Evolutionary conservation across 2,797 vertebrate species (phyloP), one percentile per base, ranked within the genome.

Genomic region (Myripristis murdjan): DNA sequence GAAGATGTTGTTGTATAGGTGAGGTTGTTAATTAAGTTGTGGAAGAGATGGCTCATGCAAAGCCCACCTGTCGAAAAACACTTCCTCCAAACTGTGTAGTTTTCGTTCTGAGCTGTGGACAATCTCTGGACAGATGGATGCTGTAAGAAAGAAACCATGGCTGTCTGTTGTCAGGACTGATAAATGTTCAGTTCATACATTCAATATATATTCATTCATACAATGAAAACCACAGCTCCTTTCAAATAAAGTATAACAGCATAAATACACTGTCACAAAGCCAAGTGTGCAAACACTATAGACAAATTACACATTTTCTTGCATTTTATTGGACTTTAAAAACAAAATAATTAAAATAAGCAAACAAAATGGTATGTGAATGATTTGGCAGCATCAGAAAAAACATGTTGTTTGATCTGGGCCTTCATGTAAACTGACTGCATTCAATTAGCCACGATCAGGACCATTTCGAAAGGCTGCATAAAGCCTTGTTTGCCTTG

Each of bases 41-140:
- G n/a, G 66, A 74, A 55, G 58, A 15, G 62, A 81, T 87, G 84
- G 90, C 60, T 87, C 82, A 89, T 52, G 59, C 22, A 16, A 58
- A 64, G 31, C 68, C 62, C 67, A 48, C 43, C 62, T 79, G 20
- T 20, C 52, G 67, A 81, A 82, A 83, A n/a, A n/a, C n/a, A n/a
- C n/a, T 86, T 67, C 58, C 70, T 63, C 20, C 20, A 20, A 20
- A n/a, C 20, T 20, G 20, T 20, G 20, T 80, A 68, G 14, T 56
- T 55, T 55, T 52, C 62, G 16, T 75, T 78, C 55, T 28, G 58
- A 44, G 63, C 68, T 55, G 28, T n/a, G n/a, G n/a, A n/a, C n/a
- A n/a, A 48, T 79, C 79, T 20, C 1, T 20, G 20, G 20, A 20
- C 20, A 20, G 20, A 20, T n/a, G n/a, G n/a, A n/a, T n/a, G n/a